phyloP scores from a whole-genome alignment of 2,888 invertebrate genomes.

The Cataglyphis cursor region DNA sequence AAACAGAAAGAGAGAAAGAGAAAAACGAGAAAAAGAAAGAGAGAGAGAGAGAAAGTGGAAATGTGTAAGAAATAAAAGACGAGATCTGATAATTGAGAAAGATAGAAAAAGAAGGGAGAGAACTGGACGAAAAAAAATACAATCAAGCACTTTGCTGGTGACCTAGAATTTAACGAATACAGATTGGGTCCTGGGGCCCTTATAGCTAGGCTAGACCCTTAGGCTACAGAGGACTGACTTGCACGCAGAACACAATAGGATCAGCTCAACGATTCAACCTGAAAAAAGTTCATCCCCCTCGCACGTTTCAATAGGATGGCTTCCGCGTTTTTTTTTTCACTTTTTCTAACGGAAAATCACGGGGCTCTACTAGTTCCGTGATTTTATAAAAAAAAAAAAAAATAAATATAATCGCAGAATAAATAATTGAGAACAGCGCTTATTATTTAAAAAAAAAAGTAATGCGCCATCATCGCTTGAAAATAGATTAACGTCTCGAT shows the following conservation, averaged over 20 bases:
- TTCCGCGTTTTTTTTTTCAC: constrained; percentile 55
- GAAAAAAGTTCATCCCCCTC: constrained; percentile 69
- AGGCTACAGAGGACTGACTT: constrained; percentile 79
- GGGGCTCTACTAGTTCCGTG: constrained; percentile 52
- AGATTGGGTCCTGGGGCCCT: constrained; percentile 73
- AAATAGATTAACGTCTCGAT: not conserved
- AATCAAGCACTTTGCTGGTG: constrained; percentile 82
- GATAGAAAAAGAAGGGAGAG: constrained; percentile 38
- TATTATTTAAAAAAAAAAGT: not conserved
- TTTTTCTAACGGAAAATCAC: constrained; percentile 68
- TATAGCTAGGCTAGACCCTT: constrained; percentile 62
- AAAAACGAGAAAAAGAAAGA: constrained; percentile 46
- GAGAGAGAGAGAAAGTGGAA: constrained; percentile 40
- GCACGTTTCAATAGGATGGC: constrained; percentile 47
- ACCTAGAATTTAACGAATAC: constrained; percentile 80
- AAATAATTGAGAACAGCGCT: constrained; percentile 9
- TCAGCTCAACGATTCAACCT: constrained; percentile 71
- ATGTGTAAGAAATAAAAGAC: constrained; percentile 55
- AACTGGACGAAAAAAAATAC: constrained; percentile 66
- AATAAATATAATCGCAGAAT: no score
- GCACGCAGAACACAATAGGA: constrained; percentile 77
- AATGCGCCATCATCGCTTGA: not conserved
- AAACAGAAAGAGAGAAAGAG: constrained; percentile 36
- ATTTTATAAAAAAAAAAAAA: constrained; percentile 61
- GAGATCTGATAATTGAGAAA: constrained; percentile 55